Base-by-base conservation (phyloP, 92 coral and sea anemone species). In the Pocillopora grandis region DNA sequence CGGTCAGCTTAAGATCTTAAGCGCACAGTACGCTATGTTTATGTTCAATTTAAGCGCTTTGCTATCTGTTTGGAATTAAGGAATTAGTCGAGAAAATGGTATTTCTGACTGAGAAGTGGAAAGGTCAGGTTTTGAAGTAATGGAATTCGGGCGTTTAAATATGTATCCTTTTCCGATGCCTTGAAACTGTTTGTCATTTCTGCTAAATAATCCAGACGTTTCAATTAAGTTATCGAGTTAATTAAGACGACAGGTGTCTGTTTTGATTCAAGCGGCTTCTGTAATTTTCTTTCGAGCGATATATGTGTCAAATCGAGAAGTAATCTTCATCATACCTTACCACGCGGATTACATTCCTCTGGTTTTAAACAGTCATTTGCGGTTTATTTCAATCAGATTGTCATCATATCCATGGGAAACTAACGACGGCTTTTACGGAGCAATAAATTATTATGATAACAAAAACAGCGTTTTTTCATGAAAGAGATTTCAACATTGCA, bases 101-200 rank as follows among this genome's bases (percentile, higher is more conserved):
- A 42, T 42, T 7, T 42, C 52, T 3, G 52, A 42, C 52, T 42
- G 52, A 42, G 0, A 42, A 42, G 52, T 42, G 52, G 8, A 42
- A 42, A 42, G 52, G 52, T 42, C 52, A 42, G 52, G 5, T 42
- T 42, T 42, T 3, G 52, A 79, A 79, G 36, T 37, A 13, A 37
- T 37, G 31, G 76, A 71, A 71, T 81, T 81, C 16, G 77, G 69
- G 78, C 27, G 70, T 70, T 37, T 37, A 6, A 21, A 66, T 21
- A 42, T 10, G 69, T 71, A 71, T 81, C 61, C 52, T 71, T 58
- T 58, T 71, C 55, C 75, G 16, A 68, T 68, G 6, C 9, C 48
- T 66, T 23, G 55, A 4, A 62, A 72, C 80, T 11, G 55, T 83
- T 73, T 83, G 86, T 83, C 86, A 83, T 72, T 62, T 75, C 73